Conservation (phyloP, 2,113 vertebrate genomes). For the Haemorhous mexicanus region DNA sequence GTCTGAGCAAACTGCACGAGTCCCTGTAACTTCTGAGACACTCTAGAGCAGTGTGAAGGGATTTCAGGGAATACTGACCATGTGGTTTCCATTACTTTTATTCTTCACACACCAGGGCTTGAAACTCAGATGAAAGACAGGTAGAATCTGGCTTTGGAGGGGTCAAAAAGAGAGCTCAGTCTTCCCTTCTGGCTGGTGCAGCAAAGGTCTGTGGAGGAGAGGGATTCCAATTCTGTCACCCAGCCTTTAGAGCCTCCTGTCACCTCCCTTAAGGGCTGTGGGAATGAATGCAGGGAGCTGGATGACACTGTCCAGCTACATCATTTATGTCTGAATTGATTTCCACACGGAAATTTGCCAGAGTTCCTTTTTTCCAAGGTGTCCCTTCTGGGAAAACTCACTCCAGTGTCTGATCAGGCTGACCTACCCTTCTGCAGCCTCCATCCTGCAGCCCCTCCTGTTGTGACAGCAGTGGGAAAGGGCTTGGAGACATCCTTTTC, state of each 20-base stretch:
- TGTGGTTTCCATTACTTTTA: not conserved
- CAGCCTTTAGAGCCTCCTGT: not conserved
- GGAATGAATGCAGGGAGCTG: not conserved
- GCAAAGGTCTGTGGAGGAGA: not conserved
- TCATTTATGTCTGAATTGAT: not conserved
- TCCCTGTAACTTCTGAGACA: not conserved
- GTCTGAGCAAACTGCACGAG: not conserved
- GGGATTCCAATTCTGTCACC: not conserved
- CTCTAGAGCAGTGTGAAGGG: not conserved
- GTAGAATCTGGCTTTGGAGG: not conserved
- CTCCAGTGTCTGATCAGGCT: not conserved
- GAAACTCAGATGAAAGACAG: not conserved
- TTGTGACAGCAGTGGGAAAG: not conserved
- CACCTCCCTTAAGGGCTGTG: not conserved
- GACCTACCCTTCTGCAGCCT: not conserved
- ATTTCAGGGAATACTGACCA: not conserved
- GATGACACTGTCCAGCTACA: not conserved
- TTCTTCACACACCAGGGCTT: not conserved
- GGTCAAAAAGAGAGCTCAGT: not conserved
- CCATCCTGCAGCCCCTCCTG: not conserved
- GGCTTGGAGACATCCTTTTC: rapidly evolving
- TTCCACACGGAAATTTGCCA: not conserved
- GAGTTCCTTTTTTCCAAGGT: not conserved
- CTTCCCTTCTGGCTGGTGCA: not conserved
- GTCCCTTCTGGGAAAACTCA: not conserved